Conservation (phyloP, 2,113 vertebrate species). For the Petroica traversi region DNA sequence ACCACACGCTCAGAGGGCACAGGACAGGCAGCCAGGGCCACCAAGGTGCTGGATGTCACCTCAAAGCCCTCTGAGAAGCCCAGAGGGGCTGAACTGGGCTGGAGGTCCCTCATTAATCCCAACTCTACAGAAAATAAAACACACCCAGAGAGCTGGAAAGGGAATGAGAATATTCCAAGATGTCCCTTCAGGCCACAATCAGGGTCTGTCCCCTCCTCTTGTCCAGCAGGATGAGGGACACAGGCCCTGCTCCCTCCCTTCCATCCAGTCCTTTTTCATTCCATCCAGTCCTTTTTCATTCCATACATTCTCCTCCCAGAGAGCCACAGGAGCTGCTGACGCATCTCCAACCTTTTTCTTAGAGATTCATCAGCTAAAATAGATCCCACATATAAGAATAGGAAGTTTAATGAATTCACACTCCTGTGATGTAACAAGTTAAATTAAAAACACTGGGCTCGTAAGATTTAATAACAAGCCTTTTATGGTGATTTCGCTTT, state of each 20-base stretch:
- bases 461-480: background rate
- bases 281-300: background rate
- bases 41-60: background rate
- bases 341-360: background rate
- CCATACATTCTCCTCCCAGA: background rate
- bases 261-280: background rate
- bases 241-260: background rate
- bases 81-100: background rate
- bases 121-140: accelerated
- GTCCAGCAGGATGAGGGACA: background rate
- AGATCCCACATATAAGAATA: background rate
- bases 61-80: background rate
- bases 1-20: background rate
- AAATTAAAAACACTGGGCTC: background rate
- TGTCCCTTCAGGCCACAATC: too few relatives aligned
- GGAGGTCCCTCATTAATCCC: background rate
- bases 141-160: background rate
- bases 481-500: background rate
- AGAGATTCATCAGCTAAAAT: background rate
- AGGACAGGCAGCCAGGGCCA: background rate
- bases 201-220: background rate
- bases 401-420: background rate
- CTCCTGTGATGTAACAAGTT: background rate
- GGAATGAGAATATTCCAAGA: background rate
- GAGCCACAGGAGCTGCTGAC: background rate